Conservation (phyloP, 2,888 invertebrate genomes). For the Miltochrista miniata region DNA sequence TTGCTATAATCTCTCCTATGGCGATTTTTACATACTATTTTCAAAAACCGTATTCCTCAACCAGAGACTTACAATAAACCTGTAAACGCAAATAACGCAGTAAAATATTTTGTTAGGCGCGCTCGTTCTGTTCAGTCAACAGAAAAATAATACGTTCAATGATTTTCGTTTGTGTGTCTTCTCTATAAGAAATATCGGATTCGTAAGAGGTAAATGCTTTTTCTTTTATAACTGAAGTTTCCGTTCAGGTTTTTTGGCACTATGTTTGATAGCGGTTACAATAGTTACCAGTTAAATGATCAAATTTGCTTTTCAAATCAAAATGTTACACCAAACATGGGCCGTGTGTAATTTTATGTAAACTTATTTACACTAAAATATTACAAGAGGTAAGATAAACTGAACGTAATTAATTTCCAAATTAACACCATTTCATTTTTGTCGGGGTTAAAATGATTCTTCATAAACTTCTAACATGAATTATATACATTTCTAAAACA, state of each 20-base stretch:
- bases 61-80: neutral
- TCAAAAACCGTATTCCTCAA: neutral
- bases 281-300: neutral
- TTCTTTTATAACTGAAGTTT: slow-evolving; percentile 13
- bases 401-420: too few species aligned
- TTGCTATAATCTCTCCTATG: too few species aligned
- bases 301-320: neutral
- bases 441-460: too few species aligned
- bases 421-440: too few species aligned
- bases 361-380: neutral
- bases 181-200: slow-evolving; percentile 20
- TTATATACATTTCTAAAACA: too few species aligned
- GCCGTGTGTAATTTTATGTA: neutral
- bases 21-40: too few species aligned
- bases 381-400: neutral
- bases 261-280: neutral
- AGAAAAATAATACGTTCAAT: slow-evolving; percentile 25
- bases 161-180: slow-evolving; percentile 19
- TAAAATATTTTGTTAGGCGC: slow-evolving; percentile 14
- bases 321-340: neutral
- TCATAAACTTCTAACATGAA: too few species aligned
- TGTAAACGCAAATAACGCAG: neutral
- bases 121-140: slow-evolving; percentile 19
- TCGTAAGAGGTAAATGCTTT: slow-evolving; percentile 23
- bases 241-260: slow-evolving; percentile 10